Conservation (phyloP, 2,113 vertebrate species). For the Aphelocoma coerulescens region DNA sequence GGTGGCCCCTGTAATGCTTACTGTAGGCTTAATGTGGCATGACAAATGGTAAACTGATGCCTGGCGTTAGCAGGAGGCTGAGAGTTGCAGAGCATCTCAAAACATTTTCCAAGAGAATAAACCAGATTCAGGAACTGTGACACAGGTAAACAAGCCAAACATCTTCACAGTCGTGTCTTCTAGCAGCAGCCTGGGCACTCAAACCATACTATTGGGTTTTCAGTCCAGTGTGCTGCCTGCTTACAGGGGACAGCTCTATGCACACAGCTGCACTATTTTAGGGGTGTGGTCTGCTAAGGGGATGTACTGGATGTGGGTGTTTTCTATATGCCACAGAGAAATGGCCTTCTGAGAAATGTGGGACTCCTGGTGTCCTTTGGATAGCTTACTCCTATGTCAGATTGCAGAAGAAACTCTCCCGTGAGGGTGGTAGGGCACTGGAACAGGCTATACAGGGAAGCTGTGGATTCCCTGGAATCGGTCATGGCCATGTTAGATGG, state of each 20-base stretch:
- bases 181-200: not conserved
- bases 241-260: not conserved
- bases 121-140: not conserved
- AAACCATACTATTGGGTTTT: not conserved
- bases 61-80: not conserved
- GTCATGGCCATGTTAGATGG: too few relatives aligned
- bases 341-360: not conserved
- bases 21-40: not conserved
- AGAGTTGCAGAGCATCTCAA: not conserved
- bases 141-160: not conserved
- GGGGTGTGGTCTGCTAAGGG: not conserved
- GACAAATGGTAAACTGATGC: not conserved
- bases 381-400: not conserved
- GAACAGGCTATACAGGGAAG: not conserved
- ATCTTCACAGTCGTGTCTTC: fast-evolving
- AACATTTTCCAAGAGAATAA: not conserved
- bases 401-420: not conserved
- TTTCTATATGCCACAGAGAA: not conserved
- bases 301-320: fast-evolving
- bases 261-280: fast-evolving
- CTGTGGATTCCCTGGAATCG: not conserved
- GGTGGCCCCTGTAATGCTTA: not conserved
- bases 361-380: not conserved
- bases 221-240: not conserved
- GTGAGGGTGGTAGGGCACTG: not conserved